These are phyloP conservation scores for Perizoma flavofasciatum DNA, from an alignment of 2,888 invertebrate species.

Conservation along the genomic window DNA sequence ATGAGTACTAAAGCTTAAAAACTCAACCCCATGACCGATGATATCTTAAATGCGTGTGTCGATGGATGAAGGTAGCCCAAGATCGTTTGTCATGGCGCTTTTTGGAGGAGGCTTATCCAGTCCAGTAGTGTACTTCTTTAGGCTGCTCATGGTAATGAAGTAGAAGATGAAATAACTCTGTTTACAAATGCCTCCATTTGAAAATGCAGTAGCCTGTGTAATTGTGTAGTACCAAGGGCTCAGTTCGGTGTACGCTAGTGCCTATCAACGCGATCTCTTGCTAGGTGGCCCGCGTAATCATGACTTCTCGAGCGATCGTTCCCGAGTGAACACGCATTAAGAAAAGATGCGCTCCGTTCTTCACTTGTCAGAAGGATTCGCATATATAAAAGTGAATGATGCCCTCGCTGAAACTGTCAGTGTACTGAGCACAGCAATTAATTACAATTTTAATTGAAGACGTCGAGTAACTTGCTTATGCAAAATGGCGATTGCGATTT, in stretches of 20 bases:
- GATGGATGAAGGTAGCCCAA: no score
- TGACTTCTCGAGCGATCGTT: constrained; percentile 35
- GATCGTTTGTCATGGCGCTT: no score
- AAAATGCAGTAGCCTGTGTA: constrained; percentile 26
- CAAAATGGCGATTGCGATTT: constrained; percentile 57
- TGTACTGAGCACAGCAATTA: constrained; percentile 71
- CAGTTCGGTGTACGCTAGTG: constrained; percentile 12
- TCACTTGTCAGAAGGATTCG: constrained; percentile 73
- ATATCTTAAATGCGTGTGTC: no score
- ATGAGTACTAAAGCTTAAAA: no score
- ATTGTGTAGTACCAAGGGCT: constrained; percentile 23
- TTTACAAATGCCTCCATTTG: constrained; percentile 20
- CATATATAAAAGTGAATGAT: constrained; percentile 79
- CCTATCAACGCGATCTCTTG: constrained; percentile 23
- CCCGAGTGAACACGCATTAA: constrained; percentile 54
- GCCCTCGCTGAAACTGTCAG: constrained; percentile 70
- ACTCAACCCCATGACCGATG: no score
- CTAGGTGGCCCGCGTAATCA: constrained; percentile 28
- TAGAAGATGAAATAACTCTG: background rate
- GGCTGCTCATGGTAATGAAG: no score
- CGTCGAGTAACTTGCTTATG: constrained; percentile 63
- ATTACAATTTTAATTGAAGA: constrained; percentile 78
- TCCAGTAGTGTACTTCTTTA: no score
- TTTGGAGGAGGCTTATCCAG: no score
- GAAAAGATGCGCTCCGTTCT: constrained; percentile 61